Conservation (phyloP, 2,797 vertebrate species). For the Tympanoctomys barrerae region DNA sequence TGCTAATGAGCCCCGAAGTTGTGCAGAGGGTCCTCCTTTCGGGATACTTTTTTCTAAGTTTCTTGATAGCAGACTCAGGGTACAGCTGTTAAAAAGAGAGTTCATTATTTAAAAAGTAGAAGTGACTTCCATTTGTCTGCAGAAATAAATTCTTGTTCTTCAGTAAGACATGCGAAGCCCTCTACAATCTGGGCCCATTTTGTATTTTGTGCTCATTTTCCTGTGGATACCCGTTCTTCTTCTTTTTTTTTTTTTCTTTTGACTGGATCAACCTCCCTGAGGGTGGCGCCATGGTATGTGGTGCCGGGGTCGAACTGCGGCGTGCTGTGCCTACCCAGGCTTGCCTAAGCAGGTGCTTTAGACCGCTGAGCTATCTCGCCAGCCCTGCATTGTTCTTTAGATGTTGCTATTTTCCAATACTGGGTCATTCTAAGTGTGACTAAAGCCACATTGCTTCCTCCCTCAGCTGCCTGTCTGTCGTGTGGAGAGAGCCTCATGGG, state of each 20-base stretch:
- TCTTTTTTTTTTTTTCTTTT: too few species aligned
- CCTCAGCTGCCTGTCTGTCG: accelerated
- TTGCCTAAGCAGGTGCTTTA: too few species aligned
- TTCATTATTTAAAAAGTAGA: constrained; percentile 42
- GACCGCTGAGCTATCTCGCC: too few species aligned
- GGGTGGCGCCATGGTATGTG: too few species aligned
- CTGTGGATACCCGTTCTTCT: neutral
- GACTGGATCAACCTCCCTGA: too few species aligned
- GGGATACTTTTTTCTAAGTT: neutral
- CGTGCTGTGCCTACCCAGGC: too few species aligned
- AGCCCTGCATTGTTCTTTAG: neutral
- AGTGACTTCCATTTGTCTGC: neutral
- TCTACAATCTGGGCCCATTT: neutral
- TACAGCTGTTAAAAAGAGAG: constrained; percentile 12
- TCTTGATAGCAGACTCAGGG: neutral
- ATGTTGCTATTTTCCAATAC: neutral
- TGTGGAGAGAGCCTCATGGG: neutral
- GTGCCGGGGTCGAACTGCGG: too few species aligned
- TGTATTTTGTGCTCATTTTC: neutral
- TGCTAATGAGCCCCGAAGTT: constrained; percentile 59
- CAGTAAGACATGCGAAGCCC: neutral
- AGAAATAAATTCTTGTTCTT: constrained; percentile 44
- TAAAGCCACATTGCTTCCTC: neutral
- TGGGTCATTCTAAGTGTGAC: neutral
- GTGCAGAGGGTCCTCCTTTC: neutral